Evolutionary conservation across 2,113 vertebrate species (phyloP), one percentile per base, ranked within the genome.

Genomic region (Archilochus colubris): DNA sequence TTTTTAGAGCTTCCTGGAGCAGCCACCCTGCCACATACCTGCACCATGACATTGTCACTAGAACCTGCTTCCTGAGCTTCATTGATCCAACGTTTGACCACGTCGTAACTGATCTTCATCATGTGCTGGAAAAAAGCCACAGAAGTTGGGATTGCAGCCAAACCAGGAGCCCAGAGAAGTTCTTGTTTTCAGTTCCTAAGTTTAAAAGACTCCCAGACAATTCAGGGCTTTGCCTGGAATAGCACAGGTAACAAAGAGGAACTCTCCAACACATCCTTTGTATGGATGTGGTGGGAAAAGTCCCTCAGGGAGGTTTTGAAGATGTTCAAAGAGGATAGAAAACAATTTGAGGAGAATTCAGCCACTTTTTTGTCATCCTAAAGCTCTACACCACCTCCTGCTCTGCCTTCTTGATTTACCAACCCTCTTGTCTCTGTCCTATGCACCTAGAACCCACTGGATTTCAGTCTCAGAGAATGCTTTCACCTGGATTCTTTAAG

Each of bases 1-100:
- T 9, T 31, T 73, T 73, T 33, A 33, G 11, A 64, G 33, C 14
- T 61, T 57, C 43, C 18, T 24, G 28, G 28, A 7, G 4, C 43
- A 27, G 18, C 3, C 70, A 38, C 11, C 6, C 50, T 20, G 27
- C 44, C 21, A 86, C 83, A 13, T 93, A 99, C 99, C 99, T 99
- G 99, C 16, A 99, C 99, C 99, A 99, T 99, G 96, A 99, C 86
- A 92, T 99, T 99, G 97, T 99, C 99, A 89, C 99, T 99, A 30
- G 99, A 99, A 55, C 99, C 99, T 50, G 99, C 99, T 93, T 99
- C 99, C 79, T 99, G 99, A 75, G 99, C 99, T 95, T 99, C 99
- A 8, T 99, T 99, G 92, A 99, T 98, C 99, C 99, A 99, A 10
- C 99, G 98, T 86, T 99, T 99, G 74, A 99, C 99, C 48, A 99